These are phyloP conservation scores for Heliconius charithonia DNA, from an alignment of 2,888 invertebrate species.

Conservation along the genomic window DNA sequence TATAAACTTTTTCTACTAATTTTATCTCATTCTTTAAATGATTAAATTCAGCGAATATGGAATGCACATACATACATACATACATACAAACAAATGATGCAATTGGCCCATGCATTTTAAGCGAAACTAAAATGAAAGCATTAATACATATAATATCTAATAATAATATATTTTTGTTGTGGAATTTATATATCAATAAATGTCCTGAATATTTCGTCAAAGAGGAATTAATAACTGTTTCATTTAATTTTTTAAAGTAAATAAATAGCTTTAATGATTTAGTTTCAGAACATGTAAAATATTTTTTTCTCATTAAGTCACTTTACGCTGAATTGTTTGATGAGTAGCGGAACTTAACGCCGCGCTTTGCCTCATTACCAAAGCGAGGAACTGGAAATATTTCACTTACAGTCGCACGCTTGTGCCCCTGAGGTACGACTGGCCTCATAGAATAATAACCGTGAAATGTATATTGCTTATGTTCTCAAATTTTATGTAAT, in stretches of 20 bases:
- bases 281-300: too few relatives aligned
- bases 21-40: conserved; percentile 13
- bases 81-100: background rate
- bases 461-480: background rate
- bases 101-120: conserved; percentile 6
- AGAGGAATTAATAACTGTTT: too few relatives aligned
- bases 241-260: too few relatives aligned
- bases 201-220: background rate
- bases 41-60: background rate
- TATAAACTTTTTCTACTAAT: background rate
- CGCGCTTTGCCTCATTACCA: too few relatives aligned
- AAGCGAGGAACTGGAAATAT: too few relatives aligned
- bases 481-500: background rate
- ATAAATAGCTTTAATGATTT: too few relatives aligned
- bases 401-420: too few relatives aligned
- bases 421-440: too few relatives aligned
- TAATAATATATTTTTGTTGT: background rate
- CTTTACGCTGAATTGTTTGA: too few relatives aligned
- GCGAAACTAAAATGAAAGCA: conserved; percentile 16
- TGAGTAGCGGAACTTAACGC: too few relatives aligned
- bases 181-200: background rate
- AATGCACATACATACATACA: conserved; percentile 1
- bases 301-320: too few relatives aligned
- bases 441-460: background rate
- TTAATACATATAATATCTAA: background rate